Percentiles rank a stretch among this genome's conserved stretches.
Evolutionary conservation across 2,113 vertebrate genomes (phyloP).

Genomic region (Nymphicus hollandicus): DNA sequence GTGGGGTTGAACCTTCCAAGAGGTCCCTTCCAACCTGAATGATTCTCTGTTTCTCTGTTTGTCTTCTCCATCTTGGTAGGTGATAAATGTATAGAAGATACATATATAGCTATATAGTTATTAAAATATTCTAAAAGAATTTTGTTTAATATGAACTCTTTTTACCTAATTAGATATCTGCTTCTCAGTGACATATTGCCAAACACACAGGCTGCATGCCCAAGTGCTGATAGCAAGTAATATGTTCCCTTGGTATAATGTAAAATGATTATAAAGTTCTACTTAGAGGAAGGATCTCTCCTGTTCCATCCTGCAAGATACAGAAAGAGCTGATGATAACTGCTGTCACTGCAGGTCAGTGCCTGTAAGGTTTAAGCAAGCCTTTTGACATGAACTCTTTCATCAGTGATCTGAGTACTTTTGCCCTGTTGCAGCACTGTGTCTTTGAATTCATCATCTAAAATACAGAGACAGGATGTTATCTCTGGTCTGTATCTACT

Average conservation of each 20-base stretch:
- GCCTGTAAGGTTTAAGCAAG: neutral
- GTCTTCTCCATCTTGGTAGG: neutral
- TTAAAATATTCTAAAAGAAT: neutral
- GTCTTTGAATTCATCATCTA: neutral
- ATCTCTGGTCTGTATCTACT: neutral
- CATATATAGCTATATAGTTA: neutral
- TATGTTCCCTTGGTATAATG: neutral
- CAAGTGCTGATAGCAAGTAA: neutral
- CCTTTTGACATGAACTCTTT: neutral
- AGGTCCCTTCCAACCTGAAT: neutral
- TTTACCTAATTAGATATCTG: neutral
- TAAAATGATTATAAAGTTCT: neutral
- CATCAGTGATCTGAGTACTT: neutral
- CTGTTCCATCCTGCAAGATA: neutral
- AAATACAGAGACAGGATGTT: neutral
- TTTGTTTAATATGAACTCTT: neutral
- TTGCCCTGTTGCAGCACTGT: neutral
- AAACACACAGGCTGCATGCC: neutral
- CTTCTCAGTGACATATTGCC: neutral
- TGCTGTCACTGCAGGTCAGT: neutral
- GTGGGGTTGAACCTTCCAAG: neutral
- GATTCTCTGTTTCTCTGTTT: neutral
- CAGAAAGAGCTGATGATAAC: neutral
- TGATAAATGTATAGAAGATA: neutral
- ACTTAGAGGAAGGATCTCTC: neutral